Conservation (phyloP, 2,797 vertebrate species). For the Hemitrygon akajei region DNA sequence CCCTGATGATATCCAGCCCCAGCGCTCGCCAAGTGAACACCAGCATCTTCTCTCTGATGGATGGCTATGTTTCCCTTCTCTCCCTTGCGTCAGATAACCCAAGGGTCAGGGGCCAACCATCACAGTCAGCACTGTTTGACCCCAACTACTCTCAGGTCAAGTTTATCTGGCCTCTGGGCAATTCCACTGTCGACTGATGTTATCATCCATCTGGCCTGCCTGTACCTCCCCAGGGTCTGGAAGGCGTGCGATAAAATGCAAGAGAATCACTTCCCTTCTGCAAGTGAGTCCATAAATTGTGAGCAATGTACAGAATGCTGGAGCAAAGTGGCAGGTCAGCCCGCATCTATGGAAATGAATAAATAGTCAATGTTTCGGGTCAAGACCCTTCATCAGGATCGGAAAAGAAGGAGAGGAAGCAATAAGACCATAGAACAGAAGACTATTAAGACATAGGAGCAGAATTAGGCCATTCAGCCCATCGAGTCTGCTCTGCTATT, state of each 20-base stretch:
- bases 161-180: background rate
- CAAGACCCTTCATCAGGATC: too few relatives aligned
- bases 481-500: too few relatives aligned
- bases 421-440: too few relatives aligned
- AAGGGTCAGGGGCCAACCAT: background rate
- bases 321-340: too few relatives aligned
- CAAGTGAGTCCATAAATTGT: background rate
- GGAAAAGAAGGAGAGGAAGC: too few relatives aligned
- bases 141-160: background rate
- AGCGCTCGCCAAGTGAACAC: background rate
- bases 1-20: background rate
- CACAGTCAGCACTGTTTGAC: conserved; percentile 6
- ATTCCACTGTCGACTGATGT: background rate
- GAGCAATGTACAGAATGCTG: too few relatives aligned
- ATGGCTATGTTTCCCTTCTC: background rate
- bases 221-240: background rate
- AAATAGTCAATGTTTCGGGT: too few relatives aligned
- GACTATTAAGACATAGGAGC: too few relatives aligned
- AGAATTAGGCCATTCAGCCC: too few relatives aligned
- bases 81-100: background rate
- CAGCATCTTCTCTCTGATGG: conserved; percentile 5
- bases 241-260: background rate
- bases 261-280: background rate
- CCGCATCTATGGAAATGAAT: too few relatives aligned
- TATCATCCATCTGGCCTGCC: background rate